Conservation (phyloP, 2,888 invertebrate genomes). For the Phalera bucephala region DNA sequence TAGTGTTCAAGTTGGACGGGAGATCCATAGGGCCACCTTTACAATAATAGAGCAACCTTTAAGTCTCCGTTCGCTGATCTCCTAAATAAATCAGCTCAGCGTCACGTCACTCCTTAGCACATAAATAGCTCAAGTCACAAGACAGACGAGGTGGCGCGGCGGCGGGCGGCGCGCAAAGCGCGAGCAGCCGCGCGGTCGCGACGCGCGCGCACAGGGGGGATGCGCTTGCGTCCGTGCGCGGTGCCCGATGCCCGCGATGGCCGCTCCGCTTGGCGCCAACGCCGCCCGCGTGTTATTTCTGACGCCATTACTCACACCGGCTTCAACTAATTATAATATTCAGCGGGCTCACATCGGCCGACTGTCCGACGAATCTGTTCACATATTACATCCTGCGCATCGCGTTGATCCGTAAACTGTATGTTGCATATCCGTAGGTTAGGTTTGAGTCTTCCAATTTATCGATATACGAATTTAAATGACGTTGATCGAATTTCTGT, state of each 20-base stretch:
- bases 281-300: constrained; percentile 72
- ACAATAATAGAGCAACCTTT: constrained; percentile 44
- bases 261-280: constrained; percentile 78
- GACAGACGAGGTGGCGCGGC: constrained; percentile 69
- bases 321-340: constrained; percentile 80
- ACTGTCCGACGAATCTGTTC: constrained; percentile 49
- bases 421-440: no score
- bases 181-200: constrained; percentile 12
- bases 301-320: constrained; percentile 79
- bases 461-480: no score
- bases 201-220: constrained; percentile 14
- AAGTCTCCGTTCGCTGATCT: constrained; percentile 42
- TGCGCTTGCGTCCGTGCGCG: constrained; percentile 26
- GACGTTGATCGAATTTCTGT: no score
- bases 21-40: no score
- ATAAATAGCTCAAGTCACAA: constrained; percentile 73
- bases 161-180: no score
- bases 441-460: no score
- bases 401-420: no score
- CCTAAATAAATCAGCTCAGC: constrained; percentile 59
- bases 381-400: constrained; percentile 25
- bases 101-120: constrained; percentile 49
- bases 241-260: constrained; percentile 37
- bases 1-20: no score
- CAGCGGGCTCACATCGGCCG: constrained; percentile 63